Evolutionary conservation across 2,888 invertebrate species (phyloP), one percentile per base, ranked within the genome.

Genomic region (Elegia similella): DNA sequence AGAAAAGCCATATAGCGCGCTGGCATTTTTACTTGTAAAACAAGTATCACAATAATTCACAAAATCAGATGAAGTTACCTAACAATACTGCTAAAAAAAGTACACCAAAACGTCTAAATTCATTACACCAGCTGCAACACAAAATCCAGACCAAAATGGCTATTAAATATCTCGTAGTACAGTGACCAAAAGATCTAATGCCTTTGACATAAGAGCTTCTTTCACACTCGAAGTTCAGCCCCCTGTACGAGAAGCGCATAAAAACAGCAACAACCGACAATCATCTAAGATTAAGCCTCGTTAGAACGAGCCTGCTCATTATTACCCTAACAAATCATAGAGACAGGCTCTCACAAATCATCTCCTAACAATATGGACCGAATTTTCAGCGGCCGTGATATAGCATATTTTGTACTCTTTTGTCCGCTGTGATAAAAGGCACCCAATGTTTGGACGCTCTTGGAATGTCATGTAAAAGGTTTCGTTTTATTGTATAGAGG

Each of bases 311-410:
- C 56, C 56, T 38, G 55, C 56, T 62, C 59, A 62, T 63, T 65
- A 69, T 66, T 61, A 59, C 63, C 62, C 59, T 57, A 60, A 69
- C 69, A 67, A 67, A 69, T 67, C 69, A 67, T 54, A 56, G 65
- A 62, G 65, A 64, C 63, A 58, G 65, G 55, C 60, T 34, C 59
- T 47, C 60, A 64, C 64, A 64, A 66, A 67, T 66, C 69, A 67
- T 62, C 47, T 57, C 60, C 23, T 52, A 57, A 65, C 63, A 65
- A 62, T 64, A 62, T 63, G 59, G 54, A 38, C 47, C 57, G n/a
- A 59, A 53, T 56, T 60, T 56, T 42, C 56, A 58, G 32, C 38
- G 38, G 48, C 59, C 52, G 57, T 64, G 63, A 64, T 57, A 53
- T 42, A 52, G 62, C 61, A 60, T 60, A 60, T 63, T 63, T 57